Base-by-base conservation (phyloP, 2,888 invertebrate species). In the Entomobrya multifasciata region DNA sequence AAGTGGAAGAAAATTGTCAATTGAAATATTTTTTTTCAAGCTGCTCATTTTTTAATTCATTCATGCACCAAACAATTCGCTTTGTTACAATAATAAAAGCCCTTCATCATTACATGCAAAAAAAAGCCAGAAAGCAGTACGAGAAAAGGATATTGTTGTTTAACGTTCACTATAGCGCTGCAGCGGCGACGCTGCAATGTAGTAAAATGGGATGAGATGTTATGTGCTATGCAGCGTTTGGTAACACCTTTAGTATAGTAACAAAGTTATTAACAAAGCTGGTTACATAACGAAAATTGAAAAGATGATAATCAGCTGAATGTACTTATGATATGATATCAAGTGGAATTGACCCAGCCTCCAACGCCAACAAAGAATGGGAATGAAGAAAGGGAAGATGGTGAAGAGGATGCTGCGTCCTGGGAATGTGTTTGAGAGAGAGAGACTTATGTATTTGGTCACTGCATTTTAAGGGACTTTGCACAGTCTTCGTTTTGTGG, bases 401-500 rank as follows among this genome's bases (percentile, higher is more conserved):
- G 25, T 49, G 62, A 80, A 8, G 20, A 65, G 70, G 70, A 81
- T 62, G 36, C n/a, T n/a, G n/a, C n/a, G n/a, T n/a, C n/a, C 17
- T 41, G 36, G 20, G 44, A 60, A 47, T 49, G 72, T 49, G n/a
- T 25, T 30, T 52, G 74, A 52, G 27, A 30, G 41, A 52, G 52
- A 13, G 80, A 36, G 78, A 67, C 72, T 67, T 20, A 17, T 65
- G 67, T 36, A 27, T 76, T 83, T 83, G 83, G 74, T 76, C 62
- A 44, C 22, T 76, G 76, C 25, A 83, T 65, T 52, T 49, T 78
- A 47, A 77, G 62, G 67, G 84, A 57, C 36, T 36, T 55, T 41
- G 47, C 30, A 55, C 84, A 84, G 84, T 84, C 84, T 30, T 41
- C 67, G 67, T 77, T 77, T 77, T 55, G 77, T 41, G 77, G 77